Evolutionary conservation across 1,140 invertebrate species (phyloP), one percentile per base, ranked within the genome.

Genomic region (Bradysia coprophila): DNA sequence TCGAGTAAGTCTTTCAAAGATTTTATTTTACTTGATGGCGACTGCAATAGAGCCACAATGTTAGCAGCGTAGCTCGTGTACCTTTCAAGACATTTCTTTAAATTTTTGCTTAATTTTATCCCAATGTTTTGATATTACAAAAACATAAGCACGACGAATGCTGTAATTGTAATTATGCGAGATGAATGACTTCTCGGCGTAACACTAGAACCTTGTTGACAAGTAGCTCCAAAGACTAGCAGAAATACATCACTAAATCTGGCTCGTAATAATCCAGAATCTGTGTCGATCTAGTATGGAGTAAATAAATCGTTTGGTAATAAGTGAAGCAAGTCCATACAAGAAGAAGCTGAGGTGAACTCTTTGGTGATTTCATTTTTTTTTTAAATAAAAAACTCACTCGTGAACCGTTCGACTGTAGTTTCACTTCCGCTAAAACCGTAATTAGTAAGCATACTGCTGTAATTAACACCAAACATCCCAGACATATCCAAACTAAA

Each of bases 41-140:
- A 72, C 49, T 76, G 73, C 0, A 78, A 49, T 1, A 77, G 51
- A n/a, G 72, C 68, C 0, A 76, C 73, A 21, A 77, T 78, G 46
- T 75, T 76, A 0, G 74, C 75, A 3, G 73, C 70, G 48, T 75
- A 77, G 0, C 73, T 72, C 0, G 61, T 19, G 24, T 31, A 28
- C n/a, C n/a, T n/a, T n/a, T n/a, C 8, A 31, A 31, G n/a, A 21
- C 20, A 18, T 21, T 39, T 8, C 20, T 39, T 20, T 20, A 9
- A 4, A 15, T 24, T 18, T 4, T 32, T 31, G 33, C 40, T 31
- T 44, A 22, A 38, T 24, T 23, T 44, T 40, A n/a, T n/a, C n/a
- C n/a, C n/a, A n/a, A n/a, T n/a, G n/a, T n/a, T n/a, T n/a, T n/a
- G n/a, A n/a, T n/a, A n/a, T n/a, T n/a, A n/a, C 8, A 65, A 42